Conservation (phyloP, 2,797 vertebrate genomes). For the Helicolenus hilgendorfi region DNA sequence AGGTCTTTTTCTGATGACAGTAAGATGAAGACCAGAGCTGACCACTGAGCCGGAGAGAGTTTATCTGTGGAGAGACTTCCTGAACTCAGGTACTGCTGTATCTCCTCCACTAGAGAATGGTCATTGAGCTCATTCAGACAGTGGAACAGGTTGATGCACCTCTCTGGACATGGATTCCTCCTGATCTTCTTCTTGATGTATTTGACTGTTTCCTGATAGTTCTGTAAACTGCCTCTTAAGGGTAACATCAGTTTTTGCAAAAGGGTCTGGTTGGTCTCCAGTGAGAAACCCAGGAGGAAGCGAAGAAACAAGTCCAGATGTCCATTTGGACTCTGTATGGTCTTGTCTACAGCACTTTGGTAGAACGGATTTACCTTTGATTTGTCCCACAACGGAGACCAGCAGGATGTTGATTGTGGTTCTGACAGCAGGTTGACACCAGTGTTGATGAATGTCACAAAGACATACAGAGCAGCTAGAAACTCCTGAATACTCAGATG, state of each 20-base stretch:
- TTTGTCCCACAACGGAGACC: background rate
- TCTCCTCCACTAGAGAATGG: slow-evolving; percentile 38
- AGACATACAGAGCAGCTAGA: slow-evolving; percentile 45
- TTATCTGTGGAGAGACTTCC: slow-evolving; percentile 18
- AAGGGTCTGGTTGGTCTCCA: slow-evolving; percentile 7
- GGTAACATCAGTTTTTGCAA: background rate
- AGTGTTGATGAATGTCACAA: slow-evolving; percentile 25
- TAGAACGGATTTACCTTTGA: background rate
- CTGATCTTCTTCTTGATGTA: slow-evolving; percentile 30
- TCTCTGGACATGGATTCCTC: slow-evolving; percentile 12
- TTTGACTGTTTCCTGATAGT: background rate
- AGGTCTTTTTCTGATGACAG: background rate
- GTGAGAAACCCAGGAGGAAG: slow-evolving; percentile 37
- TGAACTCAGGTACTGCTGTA: slow-evolving; percentile 3
- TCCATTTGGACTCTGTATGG: slow-evolving; percentile 34
- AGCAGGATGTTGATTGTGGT: background rate
- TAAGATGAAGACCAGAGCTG: slow-evolving; percentile 50
- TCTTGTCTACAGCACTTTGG: slow-evolving; percentile 20
- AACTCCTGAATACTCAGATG: slow-evolving; percentile 39
- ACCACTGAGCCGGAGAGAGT: slow-evolving; percentile 39
- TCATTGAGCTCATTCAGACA: slow-evolving; percentile 54
- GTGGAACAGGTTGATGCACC: slow-evolving; percentile 50
- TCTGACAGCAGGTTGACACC: background rate
- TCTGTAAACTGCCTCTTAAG: background rate
- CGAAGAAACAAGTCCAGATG: slow-evolving; percentile 45